A percentile compares a stretch with the other conserved stretches of the same genome.
phyloP scores from a whole-genome alignment of 2,888 invertebrate species.

The Quadroppia sp. region DNA sequence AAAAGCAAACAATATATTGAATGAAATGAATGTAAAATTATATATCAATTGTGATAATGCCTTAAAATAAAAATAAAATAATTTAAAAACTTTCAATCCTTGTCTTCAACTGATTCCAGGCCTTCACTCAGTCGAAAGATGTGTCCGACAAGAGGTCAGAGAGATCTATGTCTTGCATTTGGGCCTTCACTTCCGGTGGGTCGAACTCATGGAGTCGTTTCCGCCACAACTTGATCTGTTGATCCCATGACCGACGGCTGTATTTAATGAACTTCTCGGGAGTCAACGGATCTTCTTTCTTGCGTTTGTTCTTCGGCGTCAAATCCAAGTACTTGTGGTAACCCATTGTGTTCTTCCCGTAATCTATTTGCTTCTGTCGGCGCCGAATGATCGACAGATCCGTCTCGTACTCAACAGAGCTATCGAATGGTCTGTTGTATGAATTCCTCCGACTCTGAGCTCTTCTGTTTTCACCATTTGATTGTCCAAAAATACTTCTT shows the following conservation, averaged over 20 bases:
- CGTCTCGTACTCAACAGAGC: constrained; percentile 51
- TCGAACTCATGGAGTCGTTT: constrained; percentile 77
- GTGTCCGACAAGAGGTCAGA: constrained; percentile 31
- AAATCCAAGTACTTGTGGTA: constrained; percentile 46
- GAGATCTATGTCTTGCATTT: constrained; percentile 35
- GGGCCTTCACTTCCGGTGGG: constrained; percentile 55
- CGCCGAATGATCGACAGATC: constrained; percentile 68
- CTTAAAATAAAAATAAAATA: constrained; percentile 30
- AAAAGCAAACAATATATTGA: not conserved
- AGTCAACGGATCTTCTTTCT: constrained; percentile 74
- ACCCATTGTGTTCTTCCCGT: constrained; percentile 76
- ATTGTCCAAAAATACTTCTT: constrained; percentile 22
- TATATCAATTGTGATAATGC: constrained; percentile 27
- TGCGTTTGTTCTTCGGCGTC: constrained; percentile 57
- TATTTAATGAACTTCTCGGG: constrained; percentile 82
- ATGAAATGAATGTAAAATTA: constrained; percentile 14
- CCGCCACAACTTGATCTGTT: constrained; percentile 79
- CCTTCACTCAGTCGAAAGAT: constrained; percentile 1
- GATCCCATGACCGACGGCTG: constrained; percentile 89
- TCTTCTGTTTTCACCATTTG: not conserved
- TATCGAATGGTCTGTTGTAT: constrained; percentile 28
- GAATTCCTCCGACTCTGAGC: not conserved
- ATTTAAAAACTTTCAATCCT: not conserved
- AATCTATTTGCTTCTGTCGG: constrained; percentile 88
- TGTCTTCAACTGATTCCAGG: not conserved